Evolutionary conservation across 2,888 invertebrate genomes (phyloP), one percentile per base, ranked within the genome.

Genomic region (Cremastinae sp.): DNA sequence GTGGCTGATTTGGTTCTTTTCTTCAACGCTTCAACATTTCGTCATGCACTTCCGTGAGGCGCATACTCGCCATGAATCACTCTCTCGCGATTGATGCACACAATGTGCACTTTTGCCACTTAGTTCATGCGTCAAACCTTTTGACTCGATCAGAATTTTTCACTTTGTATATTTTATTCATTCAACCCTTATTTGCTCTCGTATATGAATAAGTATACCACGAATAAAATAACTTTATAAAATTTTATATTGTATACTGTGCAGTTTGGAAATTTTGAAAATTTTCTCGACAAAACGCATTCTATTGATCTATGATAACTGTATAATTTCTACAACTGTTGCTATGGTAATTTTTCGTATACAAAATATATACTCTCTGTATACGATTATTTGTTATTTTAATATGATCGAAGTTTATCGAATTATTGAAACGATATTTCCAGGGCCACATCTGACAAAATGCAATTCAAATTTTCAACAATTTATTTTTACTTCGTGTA

Each of bases 41-140:
- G 68, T 68, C 68, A 68, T 56, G 18, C 18, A 28, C 2, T 28
- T 51, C 22, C 53, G 41, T 43, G 53, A 43, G 65, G 18, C 18
- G 45, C 16, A 58, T 12, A 38, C 66, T 14, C 28, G 14, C 34
- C 34, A 47, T 49, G 38, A 58, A 68, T 68, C 58, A 28, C 18
- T 58, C 47, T 68, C 56, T 5, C 28, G 28, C 28, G 28, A 58
- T 58, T 68, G 68, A 47, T 49, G 18, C 65, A 22, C 36, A 34
- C 36, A 14, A 9, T 14, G 58, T 47, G 38, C 54, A 41, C 49
- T 34, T 47, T 43, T n/a, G 28, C 43, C 36, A 58, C 36, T n/a
- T 34, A 38, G 45, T 43, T 66, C 53, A 59, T 51, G 66, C 59
- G 73, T 66, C 66, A 73, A 73, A 66, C 59, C 53, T 66, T 66